Base-by-base conservation (phyloP, 2,797 vertebrate genomes). In the Hemibagrus guttatus region DNA sequence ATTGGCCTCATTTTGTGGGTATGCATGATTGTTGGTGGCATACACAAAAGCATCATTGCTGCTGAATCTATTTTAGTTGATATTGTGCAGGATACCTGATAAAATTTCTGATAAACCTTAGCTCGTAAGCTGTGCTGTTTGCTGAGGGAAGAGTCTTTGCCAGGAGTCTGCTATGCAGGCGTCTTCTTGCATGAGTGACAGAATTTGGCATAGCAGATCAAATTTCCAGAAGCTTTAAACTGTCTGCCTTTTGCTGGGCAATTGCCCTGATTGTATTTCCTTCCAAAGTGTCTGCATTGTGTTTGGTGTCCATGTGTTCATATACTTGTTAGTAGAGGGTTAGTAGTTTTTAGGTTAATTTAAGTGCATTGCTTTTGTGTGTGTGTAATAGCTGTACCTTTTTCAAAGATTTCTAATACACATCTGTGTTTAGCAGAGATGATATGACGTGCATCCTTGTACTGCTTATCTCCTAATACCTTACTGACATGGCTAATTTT, bases 151-250 rank as follows among this genome's bases (percentile, higher is more conserved):
- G 28, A 13, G 75, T 56, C 58, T 26, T 46, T 63, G 81, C 28
- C 28, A 35, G 63, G 81, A 83, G 68, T 83, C 59, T 83, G 81
- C 63, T 63, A 23, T 63, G 79, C 79, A 81, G 79, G 14, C 59
- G 7, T n/a, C 78, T 42, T 46, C 23, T 54, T 54, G 46, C 63
- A 83, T 3, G 61, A 54, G 46, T 83, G 81, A 66, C 63, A 61
- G 56, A 46, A 61, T 64, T 64, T 81, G 79, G 79, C 79, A 28
- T 9, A 16, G 35, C 0, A 7, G 2, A 52, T 49, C 17, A 52
- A 4, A 66, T 82, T 82, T 82, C 59, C 59, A 81, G 59, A 64
- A 81, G 59, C 42, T 81, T 81, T 66, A 28, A 39, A 49, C 42
- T 28, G 80, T 82, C 80, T 66, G 78, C 13, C 78, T 66, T 52